A percentile compares a stretch with the other conserved stretches of the same genome.
These are phyloP conservation scores for Ascaphus truei DNA, from an alignment of 2,113 vertebrate species.

Conservation along the genomic window DNA sequence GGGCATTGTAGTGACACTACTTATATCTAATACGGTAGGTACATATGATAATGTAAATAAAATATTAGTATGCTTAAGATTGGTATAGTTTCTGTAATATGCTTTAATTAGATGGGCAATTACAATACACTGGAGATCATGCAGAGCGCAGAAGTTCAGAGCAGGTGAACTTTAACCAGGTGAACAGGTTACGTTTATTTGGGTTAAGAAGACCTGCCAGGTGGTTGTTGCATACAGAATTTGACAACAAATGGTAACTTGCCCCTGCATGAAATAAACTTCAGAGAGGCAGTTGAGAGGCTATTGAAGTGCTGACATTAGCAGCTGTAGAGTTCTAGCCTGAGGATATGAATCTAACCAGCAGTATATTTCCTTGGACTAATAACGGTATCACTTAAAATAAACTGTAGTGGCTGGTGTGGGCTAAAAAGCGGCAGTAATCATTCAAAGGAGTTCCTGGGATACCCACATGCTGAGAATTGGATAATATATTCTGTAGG, in stretches of 20 bases:
- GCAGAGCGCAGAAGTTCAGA: neutral
- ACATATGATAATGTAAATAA: too few relatives aligned
- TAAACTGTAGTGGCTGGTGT: too few relatives aligned
- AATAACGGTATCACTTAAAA: constrained; percentile 12
- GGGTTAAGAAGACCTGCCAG: constrained; percentile 16
- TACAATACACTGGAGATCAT: neutral
- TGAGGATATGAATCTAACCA: constrained; percentile 5
- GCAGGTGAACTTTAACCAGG: too few relatives aligned
- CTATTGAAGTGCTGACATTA: constrained; percentile 31
- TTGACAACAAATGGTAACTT: constrained; percentile 30
- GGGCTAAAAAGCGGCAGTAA: too few relatives aligned
- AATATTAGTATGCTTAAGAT: too few relatives aligned
- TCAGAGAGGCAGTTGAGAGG: constrained; percentile 19
- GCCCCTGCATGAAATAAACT: constrained; percentile 27
- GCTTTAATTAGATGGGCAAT: too few relatives aligned
- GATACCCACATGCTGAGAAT: too few relatives aligned
- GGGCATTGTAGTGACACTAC: too few relatives aligned
- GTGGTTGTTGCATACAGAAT: constrained; percentile 32
- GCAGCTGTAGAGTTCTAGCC: constrained; percentile 32
- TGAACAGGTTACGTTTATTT: constrained; percentile 22
- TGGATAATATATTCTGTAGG: too few relatives aligned
- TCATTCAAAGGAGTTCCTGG: too few relatives aligned
- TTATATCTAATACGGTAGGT: too few relatives aligned
- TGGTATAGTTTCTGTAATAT: too few relatives aligned
- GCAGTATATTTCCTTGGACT: constrained; percentile 10